Base-by-base conservation (phyloP, 2,888 invertebrate genomes). In the Tethea ocularis region DNA sequence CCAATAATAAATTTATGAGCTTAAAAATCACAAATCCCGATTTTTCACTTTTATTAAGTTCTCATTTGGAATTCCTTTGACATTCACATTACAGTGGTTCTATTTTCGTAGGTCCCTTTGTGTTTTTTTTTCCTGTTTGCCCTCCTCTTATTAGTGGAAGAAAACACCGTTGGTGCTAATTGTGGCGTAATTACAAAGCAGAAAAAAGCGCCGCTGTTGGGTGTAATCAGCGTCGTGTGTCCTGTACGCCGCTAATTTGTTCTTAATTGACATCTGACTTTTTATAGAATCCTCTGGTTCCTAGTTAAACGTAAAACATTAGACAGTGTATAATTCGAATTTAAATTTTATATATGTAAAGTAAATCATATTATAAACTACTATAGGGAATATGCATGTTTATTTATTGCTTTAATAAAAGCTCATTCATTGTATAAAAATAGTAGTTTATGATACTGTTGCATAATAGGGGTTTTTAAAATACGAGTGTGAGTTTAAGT, bases 181-280 rank as follows among this genome's bases (percentile, higher is more conserved):
- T 71, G 73, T 63, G 52, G 68, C 61, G 65, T 73, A 67, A 74
- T 74, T 70, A 73, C 70, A 72, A 63, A 63, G 69, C 60, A 61
- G 29, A 57, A 53, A 62, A 59, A 64, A 65, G 56, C 64, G 51
- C 54, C 57, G 57, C 58, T 67, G 74, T 63, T 64, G 61, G 58
- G 66, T 68, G 74, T 77, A 79, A 79, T 80, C 74, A 77, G 79
- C 74, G 77, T 79, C 75, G 63, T 69, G 65, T 78, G 57, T 62
- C 69, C 64, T 60, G 61, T 63, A 57, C 63, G 59, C 59, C 63
- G 67, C 67, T 75, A 77, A 78, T 78, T 78, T 72, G 72, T 72
- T 70, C 71, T 71, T 78, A 76, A 76, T 76, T 76, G 78, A 75
- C 77, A 71, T 69, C 68, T 72, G 67, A 72, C 74, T 75, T 66